phyloP scores from a whole-genome alignment of 2,888 invertebrate species.

The Philereme vetulata region DNA sequence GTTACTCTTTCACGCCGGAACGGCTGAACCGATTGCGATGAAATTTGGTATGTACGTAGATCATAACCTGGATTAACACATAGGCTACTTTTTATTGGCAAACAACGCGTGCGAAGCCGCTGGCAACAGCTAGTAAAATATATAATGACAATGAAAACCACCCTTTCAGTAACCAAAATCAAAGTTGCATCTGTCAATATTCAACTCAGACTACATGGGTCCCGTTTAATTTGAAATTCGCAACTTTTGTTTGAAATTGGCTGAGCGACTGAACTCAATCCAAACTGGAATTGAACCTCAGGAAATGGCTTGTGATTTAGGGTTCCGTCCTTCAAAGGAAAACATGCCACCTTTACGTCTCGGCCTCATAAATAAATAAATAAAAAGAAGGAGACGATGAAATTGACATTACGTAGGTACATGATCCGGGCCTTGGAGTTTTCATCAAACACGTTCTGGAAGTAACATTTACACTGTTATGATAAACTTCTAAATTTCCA shows the following conservation, averaged over 20 bases:
- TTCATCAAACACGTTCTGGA: neutral
- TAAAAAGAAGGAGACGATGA: conserved; percentile 11
- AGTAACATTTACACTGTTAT: no score
- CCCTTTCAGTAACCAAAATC: neutral
- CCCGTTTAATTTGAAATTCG: conserved; percentile 15
- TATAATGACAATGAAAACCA: no score
- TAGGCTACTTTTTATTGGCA: no score
- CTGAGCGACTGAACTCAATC: conserved; percentile 20
- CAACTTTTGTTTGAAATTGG: conserved; percentile 20
- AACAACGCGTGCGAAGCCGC: no score
- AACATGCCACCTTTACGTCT: conserved; percentile 15
- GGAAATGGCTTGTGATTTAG: conserved; percentile 28
- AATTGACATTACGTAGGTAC: conserved; percentile 13
- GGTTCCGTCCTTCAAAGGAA: conserved; percentile 18
- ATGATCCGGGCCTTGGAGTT: neutral
- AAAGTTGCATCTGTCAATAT: neutral
- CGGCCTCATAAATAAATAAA: conserved; percentile 25
- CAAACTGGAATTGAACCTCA: conserved; percentile 20
- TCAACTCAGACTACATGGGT: neutral
- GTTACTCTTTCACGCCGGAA: no score
- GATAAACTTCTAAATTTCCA: no score
- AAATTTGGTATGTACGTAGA: no score
- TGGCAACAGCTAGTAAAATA: no score
- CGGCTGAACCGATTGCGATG: no score
- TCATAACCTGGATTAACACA: no score